Conservation (phyloP, 2,888 invertebrate genomes). For the Sussaba pulchella region DNA sequence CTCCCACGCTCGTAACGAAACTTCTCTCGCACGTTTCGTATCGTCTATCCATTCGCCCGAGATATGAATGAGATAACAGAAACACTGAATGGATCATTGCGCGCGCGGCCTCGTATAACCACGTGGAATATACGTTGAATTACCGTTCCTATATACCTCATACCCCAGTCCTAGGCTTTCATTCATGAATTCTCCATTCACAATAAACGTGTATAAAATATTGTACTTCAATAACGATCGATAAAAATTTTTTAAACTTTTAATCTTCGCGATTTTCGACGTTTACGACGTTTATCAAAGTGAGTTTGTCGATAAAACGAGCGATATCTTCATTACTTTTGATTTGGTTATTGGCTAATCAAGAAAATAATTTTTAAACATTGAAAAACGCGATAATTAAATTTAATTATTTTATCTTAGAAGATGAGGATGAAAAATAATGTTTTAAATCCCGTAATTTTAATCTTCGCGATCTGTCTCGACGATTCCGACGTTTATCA, state of each 20-base stretch:
- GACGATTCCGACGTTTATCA: constrained; percentile 16
- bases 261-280: constrained; percentile 25
- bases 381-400: too few relatives aligned
- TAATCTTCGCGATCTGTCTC: constrained; percentile 24
- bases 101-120: constrained; percentile 63
- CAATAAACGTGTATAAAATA: too few relatives aligned
- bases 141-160: constrained; percentile 62
- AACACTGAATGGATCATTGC: constrained; percentile 73
- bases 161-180: constrained; percentile 57
- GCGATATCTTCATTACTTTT: too few relatives aligned
- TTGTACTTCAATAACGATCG: too few relatives aligned
- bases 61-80: constrained; percentile 74
- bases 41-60: constrained; percentile 68
- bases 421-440: too few relatives aligned
- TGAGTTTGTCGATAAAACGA: too few relatives aligned
- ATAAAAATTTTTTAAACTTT: too few relatives aligned
- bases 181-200: constrained; percentile 63
- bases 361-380: too few relatives aligned
- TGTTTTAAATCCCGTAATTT: too few relatives aligned
- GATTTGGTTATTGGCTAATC: too few relatives aligned
- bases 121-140: constrained; percentile 69
- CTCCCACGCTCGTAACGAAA: constrained; percentile 32
- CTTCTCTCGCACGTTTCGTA: constrained; percentile 63
- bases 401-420: too few relatives aligned
- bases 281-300: constrained; percentile 19